Evolutionary conservation across 2,888 invertebrate species (phyloP).

Genomic region (Lepidochrysops patricia): DNA sequence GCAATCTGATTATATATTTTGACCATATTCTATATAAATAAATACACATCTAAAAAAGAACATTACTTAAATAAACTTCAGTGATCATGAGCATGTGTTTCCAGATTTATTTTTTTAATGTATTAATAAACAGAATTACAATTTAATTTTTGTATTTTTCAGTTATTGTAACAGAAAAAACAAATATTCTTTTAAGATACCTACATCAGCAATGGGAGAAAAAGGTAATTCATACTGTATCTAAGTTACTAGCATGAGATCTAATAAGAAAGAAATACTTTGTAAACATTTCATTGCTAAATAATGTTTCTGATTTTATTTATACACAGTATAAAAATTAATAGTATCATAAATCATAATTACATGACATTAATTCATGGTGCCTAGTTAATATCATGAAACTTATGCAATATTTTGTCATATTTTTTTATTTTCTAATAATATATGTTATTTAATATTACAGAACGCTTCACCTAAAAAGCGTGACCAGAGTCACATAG

Average conservation of each 20-base stretch:
- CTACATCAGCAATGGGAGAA: slow-evolving; percentile 97
- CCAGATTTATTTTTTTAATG: neutral
- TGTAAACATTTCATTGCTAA: no score
- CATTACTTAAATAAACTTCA: neutral
- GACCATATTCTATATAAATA: neutral
- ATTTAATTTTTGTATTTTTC: slow-evolving; percentile 41
- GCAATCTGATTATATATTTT: slow-evolving; percentile 16
- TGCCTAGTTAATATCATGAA: no score
- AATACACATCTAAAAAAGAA: neutral
- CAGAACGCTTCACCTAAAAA: slow-evolving; percentile 76
- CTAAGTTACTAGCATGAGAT: neutral
- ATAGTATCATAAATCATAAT: no score
- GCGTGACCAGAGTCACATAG: slow-evolving; percentile 70
- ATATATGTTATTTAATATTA: slow-evolving; percentile 25
- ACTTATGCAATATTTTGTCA: neutral
- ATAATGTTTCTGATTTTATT: no score
- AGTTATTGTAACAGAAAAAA: slow-evolving; percentile 97
- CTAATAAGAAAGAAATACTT: neutral
- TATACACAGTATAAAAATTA: no score
- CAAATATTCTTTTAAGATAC: slow-evolving; percentile 93
- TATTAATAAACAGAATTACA: neutral
- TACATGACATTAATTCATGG: no score
- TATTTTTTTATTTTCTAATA: slow-evolving; percentile 3
- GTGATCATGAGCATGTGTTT: neutral
- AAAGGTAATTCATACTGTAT: slow-evolving; percentile 71